These are phyloP conservation scores for Ctenochaetus hawaiiensis DNA, from an alignment of 2,797 vertebrate species.

Conservation along the genomic window DNA sequence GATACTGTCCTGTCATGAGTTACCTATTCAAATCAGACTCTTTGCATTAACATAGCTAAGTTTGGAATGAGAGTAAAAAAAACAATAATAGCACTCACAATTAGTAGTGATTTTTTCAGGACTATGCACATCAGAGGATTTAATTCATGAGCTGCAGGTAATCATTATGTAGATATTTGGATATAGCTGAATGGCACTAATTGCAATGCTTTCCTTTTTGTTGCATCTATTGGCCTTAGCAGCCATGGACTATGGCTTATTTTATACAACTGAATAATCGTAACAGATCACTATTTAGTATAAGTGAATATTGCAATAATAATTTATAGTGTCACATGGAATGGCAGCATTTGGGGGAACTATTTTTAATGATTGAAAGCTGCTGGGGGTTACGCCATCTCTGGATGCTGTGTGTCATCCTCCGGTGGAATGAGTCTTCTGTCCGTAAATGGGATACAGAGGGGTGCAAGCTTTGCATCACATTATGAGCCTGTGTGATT, in stretches of 20 bases:
- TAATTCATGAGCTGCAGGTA: slow-evolving; percentile 1
- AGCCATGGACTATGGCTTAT: slow-evolving; percentile 35
- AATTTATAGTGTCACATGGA: slow-evolving; percentile 31
- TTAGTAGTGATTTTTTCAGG: not conserved
- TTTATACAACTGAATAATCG: slow-evolving; percentile 48
- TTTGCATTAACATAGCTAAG: not conserved
- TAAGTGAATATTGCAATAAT: slow-evolving; percentile 57
- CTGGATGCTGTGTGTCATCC: slow-evolving; percentile 12
- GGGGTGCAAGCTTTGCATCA: slow-evolving; percentile 17
- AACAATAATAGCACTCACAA: not conserved
- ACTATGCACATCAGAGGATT: slow-evolving; percentile 38
- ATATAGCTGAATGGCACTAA: slow-evolving; percentile 16
- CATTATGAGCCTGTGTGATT: slow-evolving; percentile 19
- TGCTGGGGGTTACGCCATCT: slow-evolving; percentile 14
- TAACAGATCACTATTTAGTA: slow-evolving; percentile 39
- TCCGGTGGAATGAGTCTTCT: not conserved
- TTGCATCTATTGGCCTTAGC: slow-evolving; percentile 49
- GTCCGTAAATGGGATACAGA: not conserved
- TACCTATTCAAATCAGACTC: slow-evolving; percentile 10
- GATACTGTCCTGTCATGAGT: not conserved
- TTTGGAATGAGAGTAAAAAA: slow-evolving; percentile 20
- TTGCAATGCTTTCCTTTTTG: slow-evolving; percentile 20
- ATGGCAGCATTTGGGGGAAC: slow-evolving; percentile 9
- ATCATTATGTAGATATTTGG: slow-evolving; percentile 13
- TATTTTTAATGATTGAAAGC: slow-evolving; percentile 25